phyloP scores from a whole-genome alignment of 30 jellyfish, hydroid and myxozoan genomes.

The Aurelia aurita region DNA sequence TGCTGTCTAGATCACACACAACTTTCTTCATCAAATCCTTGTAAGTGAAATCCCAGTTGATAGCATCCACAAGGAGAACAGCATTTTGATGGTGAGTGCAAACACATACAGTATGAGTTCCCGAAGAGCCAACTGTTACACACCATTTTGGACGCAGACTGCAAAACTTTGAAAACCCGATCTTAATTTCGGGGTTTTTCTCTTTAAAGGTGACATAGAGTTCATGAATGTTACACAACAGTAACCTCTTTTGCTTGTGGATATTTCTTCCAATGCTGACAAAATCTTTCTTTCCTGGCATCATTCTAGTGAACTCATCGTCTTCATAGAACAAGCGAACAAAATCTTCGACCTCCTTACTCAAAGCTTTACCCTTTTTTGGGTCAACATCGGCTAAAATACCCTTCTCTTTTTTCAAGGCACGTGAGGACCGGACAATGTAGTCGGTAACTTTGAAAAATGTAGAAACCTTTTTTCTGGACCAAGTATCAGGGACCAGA shows the following conservation, averaged over 20 bases:
- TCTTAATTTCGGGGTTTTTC: slow-evolving; percentile 12
- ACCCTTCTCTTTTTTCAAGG: not conserved
- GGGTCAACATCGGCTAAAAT: not conserved
- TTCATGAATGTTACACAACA: slow-evolving; percentile 32
- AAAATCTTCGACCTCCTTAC: slow-evolving; percentile 25
- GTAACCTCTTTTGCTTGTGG: slow-evolving; percentile 40
- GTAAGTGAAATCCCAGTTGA: no score
- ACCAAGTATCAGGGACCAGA: slow-evolving; percentile 57
- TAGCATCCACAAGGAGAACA: slow-evolving; percentile 26
- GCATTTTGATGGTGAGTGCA: slow-evolving; percentile 69
- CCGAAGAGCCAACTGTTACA: not conserved
- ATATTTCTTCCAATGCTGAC: slow-evolving; percentile 3
- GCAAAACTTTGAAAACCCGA: slow-evolving; percentile 9
- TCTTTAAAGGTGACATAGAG: no score
- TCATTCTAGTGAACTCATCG: no score
- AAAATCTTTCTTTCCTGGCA: no score
- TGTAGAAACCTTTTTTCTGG: not conserved
- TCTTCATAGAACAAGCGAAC: slow-evolving; percentile 5
- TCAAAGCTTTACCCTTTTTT: slow-evolving; percentile 16
- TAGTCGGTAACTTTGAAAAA: slow-evolving; percentile 39
- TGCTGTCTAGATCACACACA: no score
- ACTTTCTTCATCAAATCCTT: no score
- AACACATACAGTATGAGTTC: slow-evolving; percentile 63
- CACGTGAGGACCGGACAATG: slow-evolving; percentile 1
- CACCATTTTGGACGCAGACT: slow-evolving; percentile 38